A percentile compares a stretch with the other conserved stretches of the same genome.
phyloP scores from a whole-genome alignment of 2,113 vertebrate genomes.

The Python bivittatus region DNA sequence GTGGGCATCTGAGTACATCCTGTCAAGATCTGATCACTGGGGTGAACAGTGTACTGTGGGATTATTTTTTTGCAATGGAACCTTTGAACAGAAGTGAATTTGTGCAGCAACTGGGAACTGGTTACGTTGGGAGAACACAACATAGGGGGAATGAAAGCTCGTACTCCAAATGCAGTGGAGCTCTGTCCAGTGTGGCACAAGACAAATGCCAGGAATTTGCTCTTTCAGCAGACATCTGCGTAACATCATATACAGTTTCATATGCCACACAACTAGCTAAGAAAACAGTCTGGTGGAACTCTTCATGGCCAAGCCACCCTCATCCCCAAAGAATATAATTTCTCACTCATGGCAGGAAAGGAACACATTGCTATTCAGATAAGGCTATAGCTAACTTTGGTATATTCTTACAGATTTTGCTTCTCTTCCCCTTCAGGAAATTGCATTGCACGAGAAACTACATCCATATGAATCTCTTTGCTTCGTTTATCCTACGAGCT shows the following conservation, averaged over 20 bases:
- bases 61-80: background rate
- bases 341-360: background rate
- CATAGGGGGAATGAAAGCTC: background rate
- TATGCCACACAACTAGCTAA: background rate
- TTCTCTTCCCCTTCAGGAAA: constrained; percentile 77
- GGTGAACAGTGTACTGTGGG: background rate
- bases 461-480: constrained; percentile 97
- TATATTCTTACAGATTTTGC: background rate
- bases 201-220: background rate
- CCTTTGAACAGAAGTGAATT: background rate
- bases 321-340: background rate
- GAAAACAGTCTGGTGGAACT: background rate
- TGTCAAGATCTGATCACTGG: background rate
- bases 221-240: background rate
- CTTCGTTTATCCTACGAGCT: constrained; percentile 90
- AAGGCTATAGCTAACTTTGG: background rate
- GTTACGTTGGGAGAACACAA: background rate
- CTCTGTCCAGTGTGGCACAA: background rate
- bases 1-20: background rate
- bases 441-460: constrained; percentile 97
- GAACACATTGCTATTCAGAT: background rate
- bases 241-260: background rate
- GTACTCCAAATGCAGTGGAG: background rate
- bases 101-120: background rate
- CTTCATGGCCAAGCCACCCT: background rate